phyloP scores from a whole-genome alignment of 2,888 invertebrate species.

The Drosophila niveifrons region DNA sequence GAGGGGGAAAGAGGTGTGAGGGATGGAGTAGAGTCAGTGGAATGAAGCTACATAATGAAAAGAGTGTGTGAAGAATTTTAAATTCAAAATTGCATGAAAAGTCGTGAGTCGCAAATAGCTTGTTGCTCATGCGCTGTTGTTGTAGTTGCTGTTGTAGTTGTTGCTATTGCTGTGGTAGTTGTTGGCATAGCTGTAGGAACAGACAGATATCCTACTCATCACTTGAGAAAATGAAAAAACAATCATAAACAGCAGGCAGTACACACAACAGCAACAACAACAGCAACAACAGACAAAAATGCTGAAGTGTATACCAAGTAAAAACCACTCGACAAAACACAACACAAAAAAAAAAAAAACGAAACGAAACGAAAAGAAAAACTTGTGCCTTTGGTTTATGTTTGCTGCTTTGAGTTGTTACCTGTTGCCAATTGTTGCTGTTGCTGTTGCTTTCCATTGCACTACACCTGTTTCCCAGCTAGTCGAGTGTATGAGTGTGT shows the following conservation, averaged over 20 bases:
- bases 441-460: constrained; percentile 64
- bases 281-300: constrained; percentile 46
- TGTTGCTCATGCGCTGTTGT: constrained; percentile 59
- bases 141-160: constrained; percentile 19
- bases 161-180: constrained; percentile 28
- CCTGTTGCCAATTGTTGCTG: constrained; percentile 72
- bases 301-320: constrained; percentile 69
- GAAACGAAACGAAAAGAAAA: constrained; percentile 38
- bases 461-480: constrained; percentile 71
- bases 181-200: constrained; percentile 60
- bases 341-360: constrained; percentile 42
- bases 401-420: constrained; percentile 46
- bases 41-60: constrained; percentile 79
- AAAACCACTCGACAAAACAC: constrained; percentile 68
- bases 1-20: neutral
- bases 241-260: constrained; percentile 79
- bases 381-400: constrained; percentile 45
- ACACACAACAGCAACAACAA: constrained; percentile 9
- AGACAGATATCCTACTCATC: constrained; percentile 82
- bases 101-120: constrained; percentile 82
- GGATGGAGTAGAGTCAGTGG: constrained; percentile 34
- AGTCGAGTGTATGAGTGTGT: constrained; percentile 32
- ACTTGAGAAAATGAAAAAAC: constrained; percentile 82
- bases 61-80: constrained; percentile 82
- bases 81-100: constrained; percentile 83